Evolutionary conservation across 2,888 invertebrate genomes (phyloP).

Genomic region (Parapristionchus giblindavisi): DNA sequence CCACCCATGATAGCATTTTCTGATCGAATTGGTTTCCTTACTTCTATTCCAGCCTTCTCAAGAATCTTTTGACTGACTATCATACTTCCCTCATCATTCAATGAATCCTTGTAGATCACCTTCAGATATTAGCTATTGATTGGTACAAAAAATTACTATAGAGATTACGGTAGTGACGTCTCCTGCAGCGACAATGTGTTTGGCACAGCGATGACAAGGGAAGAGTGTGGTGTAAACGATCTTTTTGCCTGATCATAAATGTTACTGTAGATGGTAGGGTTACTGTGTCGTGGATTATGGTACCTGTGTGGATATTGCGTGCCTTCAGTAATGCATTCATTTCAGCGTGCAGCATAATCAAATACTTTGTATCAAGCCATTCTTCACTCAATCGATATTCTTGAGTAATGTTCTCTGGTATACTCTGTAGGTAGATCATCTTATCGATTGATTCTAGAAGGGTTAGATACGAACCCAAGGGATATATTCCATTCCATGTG

Average conservation of each 20-base stretch:
- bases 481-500: constrained; percentile 22
- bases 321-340: not conserved
- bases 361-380: constrained; percentile 16
- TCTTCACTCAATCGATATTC: constrained; percentile 8
- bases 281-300: constrained; percentile 1
- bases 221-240: constrained; percentile 15
- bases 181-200: constrained; percentile 15
- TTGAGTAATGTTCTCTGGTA: not conserved
- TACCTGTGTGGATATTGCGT: not conserved
- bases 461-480: no score
- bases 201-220: constrained; percentile 16
- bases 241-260: not conserved
- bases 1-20: not conserved
- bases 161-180: constrained; percentile 14
- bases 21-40: not conserved
- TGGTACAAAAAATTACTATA: not conserved
- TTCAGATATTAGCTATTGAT: no score
- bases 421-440: no score
- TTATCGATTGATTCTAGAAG: no score
- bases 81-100: no score
- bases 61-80: not conserved
- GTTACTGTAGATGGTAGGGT: not conserved
- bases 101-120: constrained; percentile 21
- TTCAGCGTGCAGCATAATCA: constrained; percentile 16
- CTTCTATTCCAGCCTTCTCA: constrained; percentile 1